A percentile compares a stretch with the other conserved stretches of the same genome.
These are phyloP conservation scores for Gracilinanus agilis DNA, from an alignment of 2,113 vertebrate species.

Conservation along the genomic window DNA sequence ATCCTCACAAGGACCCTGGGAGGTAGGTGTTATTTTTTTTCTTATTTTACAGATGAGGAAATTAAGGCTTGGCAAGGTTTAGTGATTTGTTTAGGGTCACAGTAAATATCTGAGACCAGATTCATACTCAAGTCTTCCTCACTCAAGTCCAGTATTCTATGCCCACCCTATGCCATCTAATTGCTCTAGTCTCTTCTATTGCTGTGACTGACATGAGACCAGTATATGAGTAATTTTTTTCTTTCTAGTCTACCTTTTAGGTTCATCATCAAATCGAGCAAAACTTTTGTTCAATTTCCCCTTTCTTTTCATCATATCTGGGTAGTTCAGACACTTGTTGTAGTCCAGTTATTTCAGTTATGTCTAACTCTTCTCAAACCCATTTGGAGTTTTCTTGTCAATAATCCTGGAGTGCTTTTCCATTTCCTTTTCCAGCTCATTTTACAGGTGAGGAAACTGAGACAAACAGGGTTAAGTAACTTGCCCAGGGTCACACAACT, in stretches of 20 bases:
- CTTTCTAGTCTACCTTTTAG: neutral
- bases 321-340: too few relatives aligned
- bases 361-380: too few relatives aligned
- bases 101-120: neutral
- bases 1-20: neutral
- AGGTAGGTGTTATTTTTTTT: neutral
- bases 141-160: neutral
- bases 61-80: neutral
- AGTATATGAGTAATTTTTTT: neutral
- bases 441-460: too few relatives aligned
- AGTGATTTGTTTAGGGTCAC: neutral
- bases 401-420: too few relatives aligned
- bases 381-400: too few relatives aligned
- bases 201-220: neutral
- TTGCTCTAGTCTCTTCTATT: neutral
- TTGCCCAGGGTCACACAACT: too few relatives aligned
- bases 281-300: too few relatives aligned
- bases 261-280: too few relatives aligned
- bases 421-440: too few relatives aligned
- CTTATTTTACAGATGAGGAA: neutral
- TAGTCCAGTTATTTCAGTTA: too few relatives aligned
- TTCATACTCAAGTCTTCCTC: neutral
- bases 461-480: too few relatives aligned
- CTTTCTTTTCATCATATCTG: too few relatives aligned
- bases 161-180: neutral